Evolutionary conservation across 2,797 vertebrate species (phyloP).

Genomic region (Lepus oiostolus): DNA sequence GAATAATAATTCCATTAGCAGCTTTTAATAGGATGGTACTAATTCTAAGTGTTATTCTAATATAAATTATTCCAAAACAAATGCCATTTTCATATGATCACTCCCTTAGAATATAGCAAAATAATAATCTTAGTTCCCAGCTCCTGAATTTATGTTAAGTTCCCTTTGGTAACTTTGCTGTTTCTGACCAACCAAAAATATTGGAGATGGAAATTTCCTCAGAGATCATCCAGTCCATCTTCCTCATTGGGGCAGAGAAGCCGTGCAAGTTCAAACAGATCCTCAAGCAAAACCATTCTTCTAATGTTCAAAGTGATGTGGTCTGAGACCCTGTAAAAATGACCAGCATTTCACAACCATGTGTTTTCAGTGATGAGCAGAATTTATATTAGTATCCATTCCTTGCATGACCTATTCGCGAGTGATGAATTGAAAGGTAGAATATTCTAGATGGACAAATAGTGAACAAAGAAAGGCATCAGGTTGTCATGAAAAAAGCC

Average conservation of each 20-base stretch:
- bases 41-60: constrained; percentile 51
- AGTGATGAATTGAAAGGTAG: background rate
- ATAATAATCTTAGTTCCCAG: constrained; percentile 17
- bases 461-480: background rate
- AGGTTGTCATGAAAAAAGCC: background rate
- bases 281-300: background rate
- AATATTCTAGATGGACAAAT: background rate
- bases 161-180: constrained; percentile 21
- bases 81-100: constrained; percentile 48
- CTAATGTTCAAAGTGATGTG: background rate
- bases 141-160: constrained; percentile 32
- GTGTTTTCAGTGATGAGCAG: background rate
- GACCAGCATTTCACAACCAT: background rate
- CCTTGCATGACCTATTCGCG: background rate
- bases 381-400: background rate
- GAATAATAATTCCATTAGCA: constrained; percentile 76
- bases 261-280: background rate
- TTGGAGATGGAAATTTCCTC: background rate
- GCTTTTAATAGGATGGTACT: constrained; percentile 66
- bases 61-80: constrained; percentile 67
- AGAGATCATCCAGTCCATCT: background rate
- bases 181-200: constrained; percentile 21
- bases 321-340: background rate
- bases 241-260: constrained; percentile 25
- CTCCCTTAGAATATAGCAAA: constrained; percentile 27